phyloP scores from a whole-genome alignment of 1,140 invertebrate genomes.

The Dermatophagoides farinae region DNA sequence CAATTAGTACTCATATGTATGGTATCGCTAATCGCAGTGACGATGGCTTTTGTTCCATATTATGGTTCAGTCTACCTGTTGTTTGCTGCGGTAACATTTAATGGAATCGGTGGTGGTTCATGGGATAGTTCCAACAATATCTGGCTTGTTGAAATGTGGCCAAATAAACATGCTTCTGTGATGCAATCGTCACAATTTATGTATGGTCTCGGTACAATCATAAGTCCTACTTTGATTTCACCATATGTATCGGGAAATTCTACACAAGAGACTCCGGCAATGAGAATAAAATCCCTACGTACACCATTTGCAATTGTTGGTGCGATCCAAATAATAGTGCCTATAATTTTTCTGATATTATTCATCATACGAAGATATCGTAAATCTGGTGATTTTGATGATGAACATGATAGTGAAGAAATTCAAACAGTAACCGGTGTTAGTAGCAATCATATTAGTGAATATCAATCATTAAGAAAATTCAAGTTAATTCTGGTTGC shows the following conservation, averaged over 20 bases:
- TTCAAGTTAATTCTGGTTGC: neutral
- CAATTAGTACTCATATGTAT: neutral
- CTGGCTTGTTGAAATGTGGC: slow-evolving; percentile 12
- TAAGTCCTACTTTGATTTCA: neutral
- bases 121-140: slow-evolving; percentile 4
- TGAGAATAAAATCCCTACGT: neutral
- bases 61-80: neutral
- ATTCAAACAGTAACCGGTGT: neutral
- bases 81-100: neutral
- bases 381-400: neutral
- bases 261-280: neutral
- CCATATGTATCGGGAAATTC: slow-evolving; percentile 3
- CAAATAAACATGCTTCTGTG: neutral
- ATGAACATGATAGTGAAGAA: neutral
- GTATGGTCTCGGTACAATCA: slow-evolving; percentile 4
- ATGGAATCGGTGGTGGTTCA: slow-evolving; percentile 1
- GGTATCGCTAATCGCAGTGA: neutral
- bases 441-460: neutral
- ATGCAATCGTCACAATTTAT: slow-evolving; percentile 4
- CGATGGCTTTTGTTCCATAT: neutral
- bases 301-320: neutral
- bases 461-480: neutral
- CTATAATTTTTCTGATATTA: neutral
- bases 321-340: neutral
- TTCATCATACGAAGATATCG: neutral